A percentile compares a stretch with the other conserved stretches of the same genome.
These are phyloP conservation scores for Elachura formosa DNA, from an alignment of 2,113 vertebrate species.

Conservation along the genomic window DNA sequence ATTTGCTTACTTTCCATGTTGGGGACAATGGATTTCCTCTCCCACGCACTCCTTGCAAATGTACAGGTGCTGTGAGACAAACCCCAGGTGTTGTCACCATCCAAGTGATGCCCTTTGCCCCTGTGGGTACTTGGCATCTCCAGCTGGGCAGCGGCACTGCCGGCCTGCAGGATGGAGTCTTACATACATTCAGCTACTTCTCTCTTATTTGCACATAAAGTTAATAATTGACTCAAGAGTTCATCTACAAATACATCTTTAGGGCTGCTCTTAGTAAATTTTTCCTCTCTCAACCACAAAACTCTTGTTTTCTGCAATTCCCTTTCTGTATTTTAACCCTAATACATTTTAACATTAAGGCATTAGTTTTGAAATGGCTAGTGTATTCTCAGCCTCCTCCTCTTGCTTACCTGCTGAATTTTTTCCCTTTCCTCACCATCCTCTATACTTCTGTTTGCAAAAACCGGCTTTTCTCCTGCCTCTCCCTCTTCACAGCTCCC, in stretches of 20 bases:
- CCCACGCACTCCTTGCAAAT: not conserved
- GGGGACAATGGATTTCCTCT: not conserved
- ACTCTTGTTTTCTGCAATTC: not conserved
- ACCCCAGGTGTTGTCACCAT: fast-evolving
- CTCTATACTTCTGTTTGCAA: not conserved
- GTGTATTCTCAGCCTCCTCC: not conserved
- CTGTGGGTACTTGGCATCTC: not conserved
- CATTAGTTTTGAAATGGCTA: not conserved
- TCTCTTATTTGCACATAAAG: not conserved
- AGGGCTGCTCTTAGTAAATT: not conserved
- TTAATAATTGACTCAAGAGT: slow-evolving; percentile 3
- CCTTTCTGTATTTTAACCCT: not conserved
- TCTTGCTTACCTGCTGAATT: slow-evolving; percentile 26
- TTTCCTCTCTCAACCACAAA: not conserved
- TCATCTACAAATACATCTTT: not conserved
- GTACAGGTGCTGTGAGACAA: not conserved
- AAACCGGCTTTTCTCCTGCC: not conserved
- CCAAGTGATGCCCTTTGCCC: not conserved
- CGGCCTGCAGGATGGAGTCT: not conserved
- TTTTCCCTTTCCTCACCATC: not conserved
- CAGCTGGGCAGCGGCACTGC: not conserved
- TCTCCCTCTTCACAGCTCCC: slow-evolving; percentile 47
- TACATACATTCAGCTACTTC: not conserved
- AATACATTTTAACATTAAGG: not conserved
- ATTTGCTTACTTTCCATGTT: not conserved